Evolutionary conservation across 2,888 invertebrate genomes (phyloP), one percentile per base, ranked within the genome.

Genomic region (Protophormia terraenovae): DNA sequence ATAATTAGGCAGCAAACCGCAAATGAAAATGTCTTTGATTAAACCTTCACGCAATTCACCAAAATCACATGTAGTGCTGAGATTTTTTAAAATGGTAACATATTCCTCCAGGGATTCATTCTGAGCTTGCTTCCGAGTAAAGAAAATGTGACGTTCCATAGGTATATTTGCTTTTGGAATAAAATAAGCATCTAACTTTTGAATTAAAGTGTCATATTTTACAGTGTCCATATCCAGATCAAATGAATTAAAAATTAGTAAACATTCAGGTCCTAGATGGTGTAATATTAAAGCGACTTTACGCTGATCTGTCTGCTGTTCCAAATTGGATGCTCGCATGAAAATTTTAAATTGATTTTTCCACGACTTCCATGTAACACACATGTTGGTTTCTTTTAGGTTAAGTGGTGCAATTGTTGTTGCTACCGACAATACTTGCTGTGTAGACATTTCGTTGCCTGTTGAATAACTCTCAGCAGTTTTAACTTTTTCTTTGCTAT

Each of bases 81-180:
- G n/a, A n/a, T n/a, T n/a, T n/a, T n/a, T n/a, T n/a, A n/a, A n/a
- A n/a, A n/a, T n/a, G n/a, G n/a, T n/a, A n/a, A n/a, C n/a, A n/a
- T n/a, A n/a, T n/a, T n/a, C n/a, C n/a, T n/a, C n/a, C n/a, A 64
- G 35, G 3, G 47, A 29, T n/a, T 67, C 67, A n/a, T 75, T 32
- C 8, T 12, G n/a, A n/a, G 45, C 45, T 67, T 73, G 81, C 38
- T 67, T 72, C 12, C 60, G 19, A 19, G 79, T 35, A 41, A 79
- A 84, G 35, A 78, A 78, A 50, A 19, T 73, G 41, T 78, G 83
- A 4, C 86, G 55, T 58, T 83, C 84, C 27, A 87, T 83, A 0
- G 77, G 72, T n/a, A 87, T 83, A 32, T 87, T 86, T 19, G 77
- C 84, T 58, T 85, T 86, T 32, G 87, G 87, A 10, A 87, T 60